Evolutionary conservation across 1,140 invertebrate species (phyloP).

Genomic region (Pseudomyrmex dendroicus): DNA sequence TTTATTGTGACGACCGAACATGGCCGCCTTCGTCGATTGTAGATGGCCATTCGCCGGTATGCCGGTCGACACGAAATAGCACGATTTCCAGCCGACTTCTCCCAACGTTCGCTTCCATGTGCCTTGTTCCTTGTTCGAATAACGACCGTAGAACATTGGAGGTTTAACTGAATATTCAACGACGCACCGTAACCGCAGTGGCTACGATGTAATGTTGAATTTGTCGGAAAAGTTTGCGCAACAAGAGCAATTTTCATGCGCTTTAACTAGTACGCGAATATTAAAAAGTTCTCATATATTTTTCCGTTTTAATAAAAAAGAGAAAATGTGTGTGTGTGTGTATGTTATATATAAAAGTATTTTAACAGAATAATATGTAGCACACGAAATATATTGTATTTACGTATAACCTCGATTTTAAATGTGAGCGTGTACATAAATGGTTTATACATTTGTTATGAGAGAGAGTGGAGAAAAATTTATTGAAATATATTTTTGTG

Average conservation of each 20-base stretch:
- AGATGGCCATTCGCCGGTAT: constrained; percentile 8
- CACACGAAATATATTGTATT: not conserved
- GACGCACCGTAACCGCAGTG: not conserved
- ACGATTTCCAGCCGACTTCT: constrained; percentile 16
- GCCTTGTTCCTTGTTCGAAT: not conserved
- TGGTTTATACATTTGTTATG: not conserved
- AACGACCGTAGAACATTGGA: not conserved
- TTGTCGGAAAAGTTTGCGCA: constrained; percentile 7
- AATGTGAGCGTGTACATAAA: not conserved
- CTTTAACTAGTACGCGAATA: not conserved
- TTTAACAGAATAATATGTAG: not conserved
- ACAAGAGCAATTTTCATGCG: not conserved
- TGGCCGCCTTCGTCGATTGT: constrained; percentile 31
- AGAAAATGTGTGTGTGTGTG: too few relatives aligned
- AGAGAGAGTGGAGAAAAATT: not conserved
- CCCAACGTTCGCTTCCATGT: not conserved
- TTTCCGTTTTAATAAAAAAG: not conserved
- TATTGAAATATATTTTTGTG: not conserved
- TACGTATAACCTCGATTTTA: constrained; percentile 3
- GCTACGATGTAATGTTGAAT: not conserved
- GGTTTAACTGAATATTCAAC: constrained; percentile 28
- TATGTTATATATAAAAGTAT: too few relatives aligned
- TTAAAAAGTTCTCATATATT: constrained; percentile 1
- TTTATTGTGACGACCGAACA: constrained; percentile 55
- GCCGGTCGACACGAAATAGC: not conserved